phyloP scores from a whole-genome alignment of 2,888 invertebrate species.

The Nymphalis urticae region DNA sequence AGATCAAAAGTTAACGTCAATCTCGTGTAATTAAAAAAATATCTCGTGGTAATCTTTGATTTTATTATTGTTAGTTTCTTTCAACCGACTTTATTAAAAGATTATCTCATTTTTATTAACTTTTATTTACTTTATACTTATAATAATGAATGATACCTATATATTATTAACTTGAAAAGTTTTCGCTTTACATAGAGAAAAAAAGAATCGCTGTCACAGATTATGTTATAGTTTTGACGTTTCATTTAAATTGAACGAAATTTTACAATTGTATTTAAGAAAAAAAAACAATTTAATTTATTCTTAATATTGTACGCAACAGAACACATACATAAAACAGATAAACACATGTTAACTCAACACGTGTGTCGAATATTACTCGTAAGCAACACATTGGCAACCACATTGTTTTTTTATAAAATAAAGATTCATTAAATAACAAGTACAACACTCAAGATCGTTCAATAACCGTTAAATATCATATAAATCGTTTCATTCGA shows the following conservation, averaged over 20 bases:
- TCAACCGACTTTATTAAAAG: background rate
- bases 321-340: no score
- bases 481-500: conserved; percentile 47
- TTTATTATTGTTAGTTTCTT: background rate
- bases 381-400: no score
- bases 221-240: no score
- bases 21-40: background rate
- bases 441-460: conserved; percentile 13
- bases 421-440: background rate
- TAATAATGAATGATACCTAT: no score
- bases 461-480: conserved; percentile 24
- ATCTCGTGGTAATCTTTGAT: background rate
- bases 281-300: no score
- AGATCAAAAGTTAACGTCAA: conserved; percentile 7
- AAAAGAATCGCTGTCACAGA: no score
- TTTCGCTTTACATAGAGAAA: background rate
- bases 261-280: no score
- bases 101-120: no score
- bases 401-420: background rate
- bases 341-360: no score
- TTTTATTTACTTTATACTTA: background rate
- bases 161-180: background rate
- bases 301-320: no score
- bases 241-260: no score
- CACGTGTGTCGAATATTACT: no score